phyloP scores from a whole-genome alignment of 2,113 vertebrate genomes.

The Muscicapa adusta region DNA sequence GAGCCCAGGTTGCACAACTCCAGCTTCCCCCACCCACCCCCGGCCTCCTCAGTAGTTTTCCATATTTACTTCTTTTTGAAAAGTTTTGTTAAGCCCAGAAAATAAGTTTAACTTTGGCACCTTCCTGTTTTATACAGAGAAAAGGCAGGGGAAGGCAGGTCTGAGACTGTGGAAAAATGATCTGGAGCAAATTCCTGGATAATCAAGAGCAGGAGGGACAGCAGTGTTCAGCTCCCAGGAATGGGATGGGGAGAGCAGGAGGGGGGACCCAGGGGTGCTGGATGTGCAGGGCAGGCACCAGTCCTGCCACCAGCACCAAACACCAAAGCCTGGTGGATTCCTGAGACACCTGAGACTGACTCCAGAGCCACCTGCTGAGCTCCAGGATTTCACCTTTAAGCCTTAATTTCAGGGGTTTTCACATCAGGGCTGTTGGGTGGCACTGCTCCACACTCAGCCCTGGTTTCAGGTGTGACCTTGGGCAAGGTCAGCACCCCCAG shows the following conservation, averaged over 20 bases:
- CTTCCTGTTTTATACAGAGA: background rate
- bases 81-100: background rate
- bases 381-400: background rate
- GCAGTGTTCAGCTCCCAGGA: fast-evolving
- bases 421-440: background rate
- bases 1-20: background rate
- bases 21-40: background rate
- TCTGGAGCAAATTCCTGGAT: background rate
- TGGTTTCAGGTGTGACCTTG: background rate
- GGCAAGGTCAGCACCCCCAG: background rate
- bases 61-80: background rate
- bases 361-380: background rate
- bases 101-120: background rate
- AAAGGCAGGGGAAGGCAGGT: background rate
- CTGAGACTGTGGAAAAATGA: fast-evolving
- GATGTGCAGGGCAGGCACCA: background rate
- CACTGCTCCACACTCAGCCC: fast-evolving
- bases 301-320: background rate
- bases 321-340: background rate
- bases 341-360: fast-evolving
- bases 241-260: fast-evolving
- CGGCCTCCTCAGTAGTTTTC: background rate
- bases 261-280: background rate
- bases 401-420: fast-evolving
- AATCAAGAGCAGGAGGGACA: background rate